A percentile compares a stretch with the other conserved stretches of the same genome.
These are phyloP conservation scores for Corythornis vintsioides DNA, from an alignment of 2,113 vertebrate species.

Conservation along the genomic window DNA sequence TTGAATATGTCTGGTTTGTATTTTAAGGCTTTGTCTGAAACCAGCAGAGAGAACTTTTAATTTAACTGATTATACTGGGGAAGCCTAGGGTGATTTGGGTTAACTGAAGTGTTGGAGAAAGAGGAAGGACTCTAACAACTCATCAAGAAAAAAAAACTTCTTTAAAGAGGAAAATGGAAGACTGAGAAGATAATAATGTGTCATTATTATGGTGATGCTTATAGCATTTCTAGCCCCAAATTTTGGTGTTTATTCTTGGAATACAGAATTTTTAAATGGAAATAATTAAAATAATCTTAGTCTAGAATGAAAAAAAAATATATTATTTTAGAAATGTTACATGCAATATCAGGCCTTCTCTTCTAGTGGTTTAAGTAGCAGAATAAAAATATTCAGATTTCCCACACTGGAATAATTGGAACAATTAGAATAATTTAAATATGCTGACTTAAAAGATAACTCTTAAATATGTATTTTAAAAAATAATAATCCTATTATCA, in stretches of 20 bases:
- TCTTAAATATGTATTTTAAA: neutral
- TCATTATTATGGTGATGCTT: neutral
- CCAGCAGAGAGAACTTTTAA: neutral
- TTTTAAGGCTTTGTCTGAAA: neutral
- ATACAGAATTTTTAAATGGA: neutral
- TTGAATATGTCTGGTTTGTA: neutral
- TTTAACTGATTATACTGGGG: neutral
- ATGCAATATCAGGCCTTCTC: neutral
- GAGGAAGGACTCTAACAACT: neutral
- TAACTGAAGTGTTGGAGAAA: neutral
- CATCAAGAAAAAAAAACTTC: neutral
- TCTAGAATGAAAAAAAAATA: neutral
- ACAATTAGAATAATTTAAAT: neutral
- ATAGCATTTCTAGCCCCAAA: neutral
- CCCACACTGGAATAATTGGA: neutral
- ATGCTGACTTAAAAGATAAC: neutral
- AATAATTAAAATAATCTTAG: neutral
- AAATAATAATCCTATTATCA: neutral
- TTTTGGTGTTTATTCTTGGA: neutral
- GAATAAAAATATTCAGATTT: constrained; percentile 9
- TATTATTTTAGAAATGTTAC: neutral
- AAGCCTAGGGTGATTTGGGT: neutral
- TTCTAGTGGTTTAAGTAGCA: neutral
- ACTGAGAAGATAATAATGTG: neutral
- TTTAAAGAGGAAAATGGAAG: neutral